A percentile compares a stretch with the other conserved stretches of the same genome.
These are phyloP conservation scores for Cyclura pinguis DNA, from an alignment of 2,797 vertebrate genomes.

Conservation along the genomic window DNA sequence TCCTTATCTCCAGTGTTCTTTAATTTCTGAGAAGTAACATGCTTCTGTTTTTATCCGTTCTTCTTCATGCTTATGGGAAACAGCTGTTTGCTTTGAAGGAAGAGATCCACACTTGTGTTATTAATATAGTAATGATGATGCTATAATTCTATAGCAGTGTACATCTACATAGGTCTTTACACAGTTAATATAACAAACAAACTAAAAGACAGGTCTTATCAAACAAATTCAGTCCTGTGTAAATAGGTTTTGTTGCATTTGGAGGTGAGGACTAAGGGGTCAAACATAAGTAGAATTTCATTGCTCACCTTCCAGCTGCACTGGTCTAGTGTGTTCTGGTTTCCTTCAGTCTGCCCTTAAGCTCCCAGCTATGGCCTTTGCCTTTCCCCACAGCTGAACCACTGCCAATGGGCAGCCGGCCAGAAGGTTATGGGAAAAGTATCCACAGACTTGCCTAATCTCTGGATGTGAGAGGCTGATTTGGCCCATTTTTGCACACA, in stretches of 20 bases:
- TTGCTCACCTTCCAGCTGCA: background rate
- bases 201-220: background rate
- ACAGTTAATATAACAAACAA: background rate
- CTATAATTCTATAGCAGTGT: background rate
- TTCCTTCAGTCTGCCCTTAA: background rate
- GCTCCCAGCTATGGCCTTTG: background rate
- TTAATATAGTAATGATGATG: background rate
- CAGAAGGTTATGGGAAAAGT: constrained; percentile 18
- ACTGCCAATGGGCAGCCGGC: background rate
- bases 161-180: background rate
- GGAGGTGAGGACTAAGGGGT: background rate
- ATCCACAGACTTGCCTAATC: background rate
- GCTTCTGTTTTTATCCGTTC: background rate
- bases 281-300: background rate
- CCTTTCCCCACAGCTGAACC: background rate
- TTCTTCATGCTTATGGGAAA: background rate
- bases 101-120: background rate
- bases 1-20: background rate
- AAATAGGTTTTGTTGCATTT: background rate
- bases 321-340: background rate
- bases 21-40: background rate
- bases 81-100: background rate
- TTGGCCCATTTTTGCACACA: constrained; percentile 1
- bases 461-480: background rate
- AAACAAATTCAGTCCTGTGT: background rate